Percentiles rank a stretch among this genome's conserved stretches.
These are phyloP conservation scores for Triplophysa rosa DNA, from an alignment of 2,113 vertebrate genomes.

Conservation along the genomic window DNA sequence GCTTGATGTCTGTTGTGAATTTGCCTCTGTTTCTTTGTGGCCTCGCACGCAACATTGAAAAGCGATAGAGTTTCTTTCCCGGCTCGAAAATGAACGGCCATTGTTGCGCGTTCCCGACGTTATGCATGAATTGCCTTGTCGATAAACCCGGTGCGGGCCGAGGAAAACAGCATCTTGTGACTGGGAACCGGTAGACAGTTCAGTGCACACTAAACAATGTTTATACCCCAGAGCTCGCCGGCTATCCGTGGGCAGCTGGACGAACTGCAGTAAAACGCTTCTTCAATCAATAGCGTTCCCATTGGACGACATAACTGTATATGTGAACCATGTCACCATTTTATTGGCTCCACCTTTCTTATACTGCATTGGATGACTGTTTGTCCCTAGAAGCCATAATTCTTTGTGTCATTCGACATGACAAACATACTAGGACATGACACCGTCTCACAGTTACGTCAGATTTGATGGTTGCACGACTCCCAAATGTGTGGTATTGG, in stretches of 20 bases:
- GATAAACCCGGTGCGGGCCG: constrained; percentile 21
- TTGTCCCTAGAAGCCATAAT: not conserved
- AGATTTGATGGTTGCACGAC: not conserved
- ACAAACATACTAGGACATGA: not conserved
- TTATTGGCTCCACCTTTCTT: constrained; percentile 4
- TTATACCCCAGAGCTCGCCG: constrained; percentile 11
- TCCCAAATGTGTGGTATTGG: not conserved
- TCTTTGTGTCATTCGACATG: not conserved
- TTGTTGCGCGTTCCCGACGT: constrained; percentile 37
- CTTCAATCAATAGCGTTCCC: constrained; percentile 24
- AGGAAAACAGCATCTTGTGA: constrained; percentile 33
- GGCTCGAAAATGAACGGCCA: constrained; percentile 38
- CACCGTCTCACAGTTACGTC: not conserved
- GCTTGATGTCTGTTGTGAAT: constrained; percentile 38
- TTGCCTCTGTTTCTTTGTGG: constrained; percentile 34
- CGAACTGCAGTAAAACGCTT: constrained; percentile 20
- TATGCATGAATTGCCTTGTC: constrained; percentile 43
- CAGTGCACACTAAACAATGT: constrained; percentile 29
- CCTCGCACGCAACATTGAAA: constrained; percentile 34
- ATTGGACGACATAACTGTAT: constrained; percentile 19
- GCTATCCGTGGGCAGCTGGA: constrained; percentile 23
- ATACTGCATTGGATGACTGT: not conserved
- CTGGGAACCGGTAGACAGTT: constrained; percentile 25
- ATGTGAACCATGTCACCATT: not conserved
- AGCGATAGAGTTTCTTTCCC: constrained; percentile 7